phyloP scores from a whole-genome alignment of 1,140 invertebrate genomes.

The Bombus difficillimus region DNA sequence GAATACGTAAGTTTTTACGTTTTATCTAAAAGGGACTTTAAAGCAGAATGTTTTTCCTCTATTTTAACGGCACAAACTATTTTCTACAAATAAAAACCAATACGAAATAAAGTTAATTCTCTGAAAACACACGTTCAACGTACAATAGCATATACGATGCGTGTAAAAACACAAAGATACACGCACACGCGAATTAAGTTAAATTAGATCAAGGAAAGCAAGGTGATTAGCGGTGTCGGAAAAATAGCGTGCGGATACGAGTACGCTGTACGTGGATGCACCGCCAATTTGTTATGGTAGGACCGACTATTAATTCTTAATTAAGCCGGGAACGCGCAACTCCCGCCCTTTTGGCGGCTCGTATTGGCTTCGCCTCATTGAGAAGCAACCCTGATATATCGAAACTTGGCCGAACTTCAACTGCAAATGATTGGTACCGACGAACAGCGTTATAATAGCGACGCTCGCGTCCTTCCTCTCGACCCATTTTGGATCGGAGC shows the following conservation, averaged over 20 bases:
- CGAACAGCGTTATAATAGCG: constrained; percentile 72
- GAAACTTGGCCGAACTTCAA: constrained; percentile 78
- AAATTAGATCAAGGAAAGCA: constrained; percentile 24
- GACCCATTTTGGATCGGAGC: constrained; percentile 67
- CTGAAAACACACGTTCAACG: not conserved
- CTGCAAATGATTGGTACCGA: constrained; percentile 75
- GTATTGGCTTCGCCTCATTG: constrained; percentile 71
- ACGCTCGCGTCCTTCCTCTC: constrained; percentile 61
- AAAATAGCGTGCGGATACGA: not conserved
- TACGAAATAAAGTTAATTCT: constrained; percentile 5
- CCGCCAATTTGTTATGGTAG: constrained; percentile 53
- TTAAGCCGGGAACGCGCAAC: constrained; percentile 67
- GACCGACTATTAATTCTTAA: constrained; percentile 76
- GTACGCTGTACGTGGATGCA: not conserved
- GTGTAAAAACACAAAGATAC: not conserved
- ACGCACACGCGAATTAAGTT: not conserved
- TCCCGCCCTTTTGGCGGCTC: constrained; percentile 71
- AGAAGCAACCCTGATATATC: constrained; percentile 74
- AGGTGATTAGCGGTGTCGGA: not conserved
- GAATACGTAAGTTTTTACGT: not conserved
- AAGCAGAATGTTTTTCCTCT: not conserved
- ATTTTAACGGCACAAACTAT: not conserved
- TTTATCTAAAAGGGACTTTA: not conserved
- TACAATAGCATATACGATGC: too few species aligned
- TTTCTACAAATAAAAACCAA: not conserved